Base-by-base conservation (phyloP, 1,140 invertebrate genomes). In the Rhagoletis zephyria region DNA sequence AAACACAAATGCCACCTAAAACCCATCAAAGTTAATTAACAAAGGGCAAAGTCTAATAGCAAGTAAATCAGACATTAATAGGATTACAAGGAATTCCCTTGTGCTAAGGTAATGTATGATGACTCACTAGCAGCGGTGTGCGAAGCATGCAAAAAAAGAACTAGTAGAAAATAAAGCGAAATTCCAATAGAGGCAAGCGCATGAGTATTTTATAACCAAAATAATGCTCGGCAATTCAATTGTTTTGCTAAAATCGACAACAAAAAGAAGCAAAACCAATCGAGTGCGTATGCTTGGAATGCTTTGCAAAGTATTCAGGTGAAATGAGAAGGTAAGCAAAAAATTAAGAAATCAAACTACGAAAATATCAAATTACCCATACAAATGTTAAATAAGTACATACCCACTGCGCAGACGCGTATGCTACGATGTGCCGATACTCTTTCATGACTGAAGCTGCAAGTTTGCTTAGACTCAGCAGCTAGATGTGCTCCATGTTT, bases 341-440 rank as follows among this genome's bases (percentile, higher is more conserved):
- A 85, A 63, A 30, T n/a, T 56, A 19, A 19, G 48, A 81, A 56
- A 81, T 81, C 16, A 59, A 81, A 81, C 7, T 4, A 19, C 48
- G 45, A 81, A 81, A 59, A 81, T 81, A 81, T 81, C 74, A 81
- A 81, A 81, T 81, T 81, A 81, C 74, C 42, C 19, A 19, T 42
- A 56, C 16, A 74, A 74, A 14, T 81, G 14, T 3, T 14, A 51
- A 56, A 81, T 5, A 48, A 40, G 3, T 67, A 7, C 40, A 40
- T 42, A 77, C 48, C 19, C n/a, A 51, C 16, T 77, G 70, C 70
- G 70, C 70, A 77, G 16, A 19, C 74, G 74, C 74, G n/a, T 4
- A 63, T 63, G 12, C 61, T 63, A 0, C 61, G 12, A 12, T 12
- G 19, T 48, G 16, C 48, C 19, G 74, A 30, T 16, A 56, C n/a